These are phyloP conservation scores for Lepisosteus oculatus DNA, from an alignment of 2,113 vertebrate species.

Conservation along the genomic window DNA sequence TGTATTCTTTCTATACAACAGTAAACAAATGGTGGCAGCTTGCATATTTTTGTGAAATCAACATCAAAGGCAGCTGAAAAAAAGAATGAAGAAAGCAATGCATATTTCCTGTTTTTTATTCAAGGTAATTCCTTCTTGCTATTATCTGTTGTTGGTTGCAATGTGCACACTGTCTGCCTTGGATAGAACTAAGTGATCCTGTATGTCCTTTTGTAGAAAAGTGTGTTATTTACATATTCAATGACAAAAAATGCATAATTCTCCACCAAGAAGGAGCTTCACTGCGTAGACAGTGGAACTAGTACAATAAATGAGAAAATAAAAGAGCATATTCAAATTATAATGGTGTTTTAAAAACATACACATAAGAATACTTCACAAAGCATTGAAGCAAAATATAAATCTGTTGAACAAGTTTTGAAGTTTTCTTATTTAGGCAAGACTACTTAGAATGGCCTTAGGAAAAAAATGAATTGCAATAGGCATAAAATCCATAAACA, in stretches of 20 bases:
- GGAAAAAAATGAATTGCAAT: too few species aligned
- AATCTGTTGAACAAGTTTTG: too few species aligned
- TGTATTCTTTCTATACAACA: too few species aligned
- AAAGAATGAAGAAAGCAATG: not conserved
- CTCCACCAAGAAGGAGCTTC: not conserved
- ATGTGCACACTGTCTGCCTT: not conserved
- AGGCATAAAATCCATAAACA: too few species aligned
- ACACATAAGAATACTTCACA: too few species aligned
- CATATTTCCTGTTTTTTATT: not conserved
- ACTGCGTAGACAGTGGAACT: not conserved
- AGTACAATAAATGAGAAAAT: not conserved
- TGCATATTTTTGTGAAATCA: not conserved
- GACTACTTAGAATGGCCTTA: too few species aligned
- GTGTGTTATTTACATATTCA: slow-evolving; percentile 3
- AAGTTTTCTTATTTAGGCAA: too few species aligned
- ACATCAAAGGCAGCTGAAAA: not conserved
- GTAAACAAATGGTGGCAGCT: not conserved
- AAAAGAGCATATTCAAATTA: not conserved
- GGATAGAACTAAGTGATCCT: not conserved
- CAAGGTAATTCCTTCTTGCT: not conserved
- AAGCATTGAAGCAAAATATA: too few species aligned
- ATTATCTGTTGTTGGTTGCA: not conserved
- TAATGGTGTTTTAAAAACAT: too few species aligned
- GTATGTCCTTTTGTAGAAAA: not conserved
- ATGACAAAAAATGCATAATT: not conserved